These are phyloP conservation scores for Neopelma chrysocephalum DNA, from an alignment of 2,797 vertebrate species.

Conservation along the genomic window DNA sequence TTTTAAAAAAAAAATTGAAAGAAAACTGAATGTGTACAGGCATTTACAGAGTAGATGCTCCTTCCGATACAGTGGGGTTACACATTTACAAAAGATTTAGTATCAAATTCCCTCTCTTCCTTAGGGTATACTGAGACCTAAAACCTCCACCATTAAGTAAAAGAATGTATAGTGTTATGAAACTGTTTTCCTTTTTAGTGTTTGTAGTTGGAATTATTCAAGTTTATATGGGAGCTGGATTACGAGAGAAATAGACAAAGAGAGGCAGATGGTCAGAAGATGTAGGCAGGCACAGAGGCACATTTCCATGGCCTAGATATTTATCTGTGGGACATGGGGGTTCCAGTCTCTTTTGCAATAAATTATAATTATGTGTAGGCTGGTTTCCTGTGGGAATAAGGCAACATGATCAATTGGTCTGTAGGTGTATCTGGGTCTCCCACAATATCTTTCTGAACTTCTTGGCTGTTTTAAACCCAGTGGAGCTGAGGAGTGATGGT, in stretches of 20 bases:
- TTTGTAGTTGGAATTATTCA: neutral
- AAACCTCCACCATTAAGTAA: neutral
- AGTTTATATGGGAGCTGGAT: neutral
- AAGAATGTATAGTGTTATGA: neutral
- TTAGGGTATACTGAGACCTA: neutral
- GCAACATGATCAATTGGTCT: neutral
- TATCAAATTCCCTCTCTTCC: neutral
- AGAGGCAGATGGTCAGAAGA: neutral
- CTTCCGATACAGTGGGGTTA: neutral
- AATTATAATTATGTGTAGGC: neutral
- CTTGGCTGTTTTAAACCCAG: neutral
- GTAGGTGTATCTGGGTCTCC: neutral
- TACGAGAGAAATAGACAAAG: neutral
- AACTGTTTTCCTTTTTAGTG: neutral
- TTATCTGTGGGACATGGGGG: neutral
- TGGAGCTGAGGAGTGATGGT: neutral
- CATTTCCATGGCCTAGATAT: neutral
- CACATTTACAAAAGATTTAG: neutral
- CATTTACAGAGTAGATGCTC: neutral
- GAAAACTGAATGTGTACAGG: neutral
- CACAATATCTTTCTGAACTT: neutral
- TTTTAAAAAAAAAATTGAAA: neutral
- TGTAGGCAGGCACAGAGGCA: neutral
- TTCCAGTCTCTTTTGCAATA: neutral
- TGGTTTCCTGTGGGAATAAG: neutral